Conservation (phyloP, 2,888 invertebrate species). For the Pimpla rufipes region DNA sequence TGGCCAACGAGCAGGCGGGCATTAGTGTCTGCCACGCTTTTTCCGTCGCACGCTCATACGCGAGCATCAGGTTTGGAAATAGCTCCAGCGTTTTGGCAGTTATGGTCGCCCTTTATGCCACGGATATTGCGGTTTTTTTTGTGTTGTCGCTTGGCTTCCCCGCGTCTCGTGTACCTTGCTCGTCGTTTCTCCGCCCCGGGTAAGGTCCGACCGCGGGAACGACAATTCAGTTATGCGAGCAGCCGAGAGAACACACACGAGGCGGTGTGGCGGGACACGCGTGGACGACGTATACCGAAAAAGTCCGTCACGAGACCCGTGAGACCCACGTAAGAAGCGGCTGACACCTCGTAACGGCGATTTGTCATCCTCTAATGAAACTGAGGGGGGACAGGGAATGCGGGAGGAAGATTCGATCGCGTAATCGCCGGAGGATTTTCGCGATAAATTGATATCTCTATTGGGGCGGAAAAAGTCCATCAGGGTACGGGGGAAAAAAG, state of each 20-base stretch:
- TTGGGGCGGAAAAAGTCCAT: neutral
- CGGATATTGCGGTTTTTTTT: conserved; percentile 47
- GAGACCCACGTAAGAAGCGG: conserved; percentile 18
- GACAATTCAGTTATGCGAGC: conserved; percentile 27
- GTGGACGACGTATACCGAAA: neutral
- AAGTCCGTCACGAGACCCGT: conserved; percentile 16
- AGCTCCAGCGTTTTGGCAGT: conserved; percentile 43
- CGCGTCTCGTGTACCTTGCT: neutral
- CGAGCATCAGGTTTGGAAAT: conserved; percentile 3
- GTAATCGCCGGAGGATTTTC: neutral
- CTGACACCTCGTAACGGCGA: conserved; percentile 18
- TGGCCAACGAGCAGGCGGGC: conserved; percentile 48
- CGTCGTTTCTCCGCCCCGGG: neutral
- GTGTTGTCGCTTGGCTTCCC: neutral
- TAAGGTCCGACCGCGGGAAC: conserved; percentile 4
- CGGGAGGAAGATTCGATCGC: neutral
- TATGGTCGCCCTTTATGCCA: conserved; percentile 41
- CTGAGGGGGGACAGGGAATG: neutral
- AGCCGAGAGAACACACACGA: too few relatives aligned
- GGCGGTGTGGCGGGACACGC: neutral
- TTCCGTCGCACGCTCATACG: conserved; percentile 4
- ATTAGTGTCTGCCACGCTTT: conserved; percentile 57
- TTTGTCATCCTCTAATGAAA: conserved; percentile 53
- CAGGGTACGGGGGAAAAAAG: neutral
- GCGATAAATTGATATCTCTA: conserved; percentile 13